Evolutionary conservation across 2,888 invertebrate species (phyloP).

Genomic region (Alviniconcha strummeri): DNA sequence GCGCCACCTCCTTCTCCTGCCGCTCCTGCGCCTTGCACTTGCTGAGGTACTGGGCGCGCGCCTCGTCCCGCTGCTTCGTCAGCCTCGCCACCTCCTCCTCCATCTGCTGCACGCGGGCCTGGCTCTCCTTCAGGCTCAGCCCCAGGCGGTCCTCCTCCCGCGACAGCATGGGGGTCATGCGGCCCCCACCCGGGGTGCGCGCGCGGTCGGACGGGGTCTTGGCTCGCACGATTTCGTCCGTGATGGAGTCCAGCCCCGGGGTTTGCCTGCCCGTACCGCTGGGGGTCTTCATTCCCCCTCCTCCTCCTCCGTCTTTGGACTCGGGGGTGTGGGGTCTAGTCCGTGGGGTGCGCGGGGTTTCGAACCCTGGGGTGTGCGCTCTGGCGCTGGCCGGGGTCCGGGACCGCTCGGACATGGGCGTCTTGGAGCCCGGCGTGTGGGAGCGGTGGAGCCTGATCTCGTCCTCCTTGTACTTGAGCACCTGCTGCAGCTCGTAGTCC

Average conservation of each 20-base stretch:
- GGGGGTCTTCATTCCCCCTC: not conserved
- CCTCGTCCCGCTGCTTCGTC: constrained; percentile 50
- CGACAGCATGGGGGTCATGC: not conserved
- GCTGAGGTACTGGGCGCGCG: constrained; percentile 51
- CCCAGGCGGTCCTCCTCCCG: not conserved
- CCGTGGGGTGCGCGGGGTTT: constrained; percentile 9
- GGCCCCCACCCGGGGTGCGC: not conserved
- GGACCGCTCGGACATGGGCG: constrained; percentile 21
- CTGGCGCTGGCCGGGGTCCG: constrained; percentile 1
- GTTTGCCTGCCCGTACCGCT: constrained; percentile 6
- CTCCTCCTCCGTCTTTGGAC: not conserved
- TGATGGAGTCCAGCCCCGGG: constrained; percentile 15
- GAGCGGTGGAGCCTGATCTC: constrained; percentile 50
- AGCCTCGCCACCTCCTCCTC: constrained; percentile 53
- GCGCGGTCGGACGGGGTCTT: not conserved
- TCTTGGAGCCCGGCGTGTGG: constrained; percentile 18
- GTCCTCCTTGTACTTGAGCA: constrained; percentile 65
- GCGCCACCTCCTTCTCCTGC: constrained; percentile 36
- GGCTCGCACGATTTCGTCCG: not conserved
- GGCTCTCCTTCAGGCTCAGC: constrained; percentile 22
- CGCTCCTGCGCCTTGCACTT: constrained; percentile 25
- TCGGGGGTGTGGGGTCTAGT: not conserved
- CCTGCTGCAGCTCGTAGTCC: constrained; percentile 63
- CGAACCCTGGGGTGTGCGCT: not conserved
- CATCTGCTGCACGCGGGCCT: constrained; percentile 38